Conservation (phyloP, 2,797 vertebrate species). For the Pangasius djambal region DNA sequence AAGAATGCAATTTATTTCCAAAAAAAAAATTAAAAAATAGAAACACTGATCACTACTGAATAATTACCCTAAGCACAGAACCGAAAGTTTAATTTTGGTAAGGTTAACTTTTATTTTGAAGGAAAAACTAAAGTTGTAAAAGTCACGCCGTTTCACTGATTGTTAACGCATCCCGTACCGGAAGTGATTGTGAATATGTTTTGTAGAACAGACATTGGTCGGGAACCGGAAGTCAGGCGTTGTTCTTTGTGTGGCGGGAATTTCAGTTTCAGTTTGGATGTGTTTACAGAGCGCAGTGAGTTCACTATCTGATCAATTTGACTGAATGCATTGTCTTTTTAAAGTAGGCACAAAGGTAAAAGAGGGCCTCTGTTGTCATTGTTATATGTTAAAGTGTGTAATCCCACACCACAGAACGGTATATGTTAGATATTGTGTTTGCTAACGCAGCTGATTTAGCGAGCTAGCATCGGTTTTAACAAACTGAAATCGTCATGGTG, state of each 20-base stretch:
- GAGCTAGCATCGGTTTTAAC: neutral
- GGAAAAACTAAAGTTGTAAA: neutral
- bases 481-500: neutral
- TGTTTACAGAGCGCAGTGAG: neutral
- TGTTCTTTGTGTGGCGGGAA: slow-evolving; percentile 25
- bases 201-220: neutral
- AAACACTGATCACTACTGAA: too few species aligned
- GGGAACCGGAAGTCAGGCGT: neutral
- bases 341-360: neutral
- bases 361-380: neutral
- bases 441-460: neutral
- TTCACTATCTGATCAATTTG: too few species aligned
- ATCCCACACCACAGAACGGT: neutral
- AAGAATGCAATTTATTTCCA: neutral
- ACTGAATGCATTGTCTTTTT: neutral
- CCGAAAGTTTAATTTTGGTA: neutral
- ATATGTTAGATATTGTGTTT: neutral
- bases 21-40: too few species aligned
- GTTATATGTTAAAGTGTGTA: neutral
- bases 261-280: slow-evolving; percentile 1
- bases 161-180: neutral
- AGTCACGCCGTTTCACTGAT: neutral
- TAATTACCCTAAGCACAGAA: neutral
- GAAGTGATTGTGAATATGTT: neutral
- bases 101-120: slow-evolving; percentile 11